Evolutionary conservation across 2,888 invertebrate genomes (phyloP).

Genomic region (Apamea crenata): DNA sequence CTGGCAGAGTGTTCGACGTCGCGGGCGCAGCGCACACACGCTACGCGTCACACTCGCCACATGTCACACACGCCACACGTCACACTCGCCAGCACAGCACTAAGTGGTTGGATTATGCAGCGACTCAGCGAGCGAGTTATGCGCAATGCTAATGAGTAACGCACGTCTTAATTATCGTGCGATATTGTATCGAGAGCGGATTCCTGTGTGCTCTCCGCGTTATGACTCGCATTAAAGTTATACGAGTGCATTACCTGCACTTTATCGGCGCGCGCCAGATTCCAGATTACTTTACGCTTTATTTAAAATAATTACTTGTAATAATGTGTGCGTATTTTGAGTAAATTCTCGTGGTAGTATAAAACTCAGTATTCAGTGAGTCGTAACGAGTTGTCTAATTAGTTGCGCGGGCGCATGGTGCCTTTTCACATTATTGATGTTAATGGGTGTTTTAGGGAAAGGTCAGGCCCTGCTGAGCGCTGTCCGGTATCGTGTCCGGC

Average conservation of each 20-base stretch:
- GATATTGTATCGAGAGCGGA: slow-evolving; percentile 47
- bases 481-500: slow-evolving; percentile 21
- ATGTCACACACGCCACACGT: slow-evolving; percentile 30
- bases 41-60: slow-evolving; percentile 27
- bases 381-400: slow-evolving; percentile 34
- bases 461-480: slow-evolving; percentile 19
- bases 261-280: slow-evolving; percentile 5
- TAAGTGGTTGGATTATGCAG: slow-evolving; percentile 51
- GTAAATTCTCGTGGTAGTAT: slow-evolving; percentile 1
- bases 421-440: slow-evolving; percentile 45
- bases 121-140: slow-evolving; percentile 45
- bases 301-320: slow-evolving; percentile 10
- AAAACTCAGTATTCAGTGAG: slow-evolving; percentile 15
- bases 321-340: slow-evolving; percentile 1
- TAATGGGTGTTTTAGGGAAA: slow-evolving; percentile 54
- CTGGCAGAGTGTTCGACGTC: neutral
- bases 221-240: slow-evolving; percentile 38
- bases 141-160: slow-evolving; percentile 57
- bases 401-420: slow-evolving; percentile 44
- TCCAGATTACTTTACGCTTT: slow-evolving; percentile 5
- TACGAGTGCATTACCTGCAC: slow-evolving; percentile 49
- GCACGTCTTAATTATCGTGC: slow-evolving; percentile 47
- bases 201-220: slow-evolving; percentile 31
- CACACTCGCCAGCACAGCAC: slow-evolving; percentile 41
- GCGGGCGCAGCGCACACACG: slow-evolving; percentile 3